Conservation (phyloP, 2,888 invertebrate species). For the Sarcophaga subvicina region DNA sequence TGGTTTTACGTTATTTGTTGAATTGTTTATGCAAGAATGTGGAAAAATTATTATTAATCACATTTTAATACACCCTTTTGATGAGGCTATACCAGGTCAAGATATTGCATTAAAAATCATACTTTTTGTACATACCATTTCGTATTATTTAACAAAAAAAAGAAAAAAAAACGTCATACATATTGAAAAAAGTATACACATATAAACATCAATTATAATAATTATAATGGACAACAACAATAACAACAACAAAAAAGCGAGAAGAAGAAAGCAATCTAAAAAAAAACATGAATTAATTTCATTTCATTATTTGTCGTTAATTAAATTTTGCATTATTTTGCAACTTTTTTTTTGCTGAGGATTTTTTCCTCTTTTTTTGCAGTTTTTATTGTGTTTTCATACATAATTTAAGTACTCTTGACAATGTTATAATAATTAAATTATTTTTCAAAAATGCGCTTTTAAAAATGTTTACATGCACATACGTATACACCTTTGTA, state of each 20-base stretch:
- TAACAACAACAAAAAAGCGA: not conserved
- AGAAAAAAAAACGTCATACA: no score
- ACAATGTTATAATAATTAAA: slow-evolving; percentile 27
- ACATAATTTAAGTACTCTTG: slow-evolving; percentile 26
- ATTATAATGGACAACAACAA: not conserved
- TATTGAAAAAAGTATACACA: no score
- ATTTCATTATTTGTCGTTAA: slow-evolving; percentile 38
- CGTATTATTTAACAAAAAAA: no score
- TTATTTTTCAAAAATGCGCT: slow-evolving; percentile 12
- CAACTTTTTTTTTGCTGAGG: not conserved
- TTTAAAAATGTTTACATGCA: not conserved
- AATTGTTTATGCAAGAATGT: no score
- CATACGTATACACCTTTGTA: no score
- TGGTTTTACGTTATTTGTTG: no score
- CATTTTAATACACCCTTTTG: no score
- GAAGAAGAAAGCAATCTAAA: not conserved
- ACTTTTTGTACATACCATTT: no score
- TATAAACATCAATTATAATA: no score
- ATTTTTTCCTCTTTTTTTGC: not conserved
- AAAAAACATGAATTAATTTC: slow-evolving; percentile 21
- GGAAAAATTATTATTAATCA: no score
- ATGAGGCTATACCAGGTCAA: not conserved
- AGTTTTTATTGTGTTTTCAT: slow-evolving; percentile 4
- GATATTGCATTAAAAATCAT: no score
- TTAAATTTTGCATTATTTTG: slow-evolving; percentile 26